Conservation (phyloP, 2,797 vertebrate genomes). For the Buphagus erythrorhynchus region DNA sequence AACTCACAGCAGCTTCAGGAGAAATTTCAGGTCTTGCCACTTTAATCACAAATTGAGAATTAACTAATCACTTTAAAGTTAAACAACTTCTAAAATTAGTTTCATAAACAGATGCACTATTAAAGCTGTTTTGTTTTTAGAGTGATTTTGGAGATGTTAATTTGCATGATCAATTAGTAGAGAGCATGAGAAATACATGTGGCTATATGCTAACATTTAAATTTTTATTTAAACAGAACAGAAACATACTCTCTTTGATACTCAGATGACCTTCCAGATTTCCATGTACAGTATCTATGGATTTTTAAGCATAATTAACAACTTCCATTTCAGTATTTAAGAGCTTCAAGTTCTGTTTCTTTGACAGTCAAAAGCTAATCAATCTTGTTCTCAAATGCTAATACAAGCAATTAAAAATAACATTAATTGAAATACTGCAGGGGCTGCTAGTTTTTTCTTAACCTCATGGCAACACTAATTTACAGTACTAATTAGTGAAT, state of each 20-base stretch:
- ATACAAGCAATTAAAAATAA: conserved; percentile 80
- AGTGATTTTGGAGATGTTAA: conserved; percentile 47
- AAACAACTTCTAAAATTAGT: conserved; percentile 64
- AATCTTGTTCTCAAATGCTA: conserved; percentile 78
- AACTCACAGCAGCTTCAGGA: background rate
- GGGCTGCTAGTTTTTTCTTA: conserved; percentile 69
- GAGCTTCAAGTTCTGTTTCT: conserved; percentile 71
- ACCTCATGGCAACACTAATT: conserved; percentile 75
- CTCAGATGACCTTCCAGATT: conserved; percentile 69
- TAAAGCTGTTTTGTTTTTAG: conserved; percentile 47
- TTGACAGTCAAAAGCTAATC: conserved; percentile 77
- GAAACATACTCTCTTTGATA: conserved; percentile 36
- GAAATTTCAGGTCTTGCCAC: background rate
- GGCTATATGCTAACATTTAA: conserved; percentile 18
- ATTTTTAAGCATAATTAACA: conserved; percentile 78
- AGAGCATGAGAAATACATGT: conserved; percentile 21
- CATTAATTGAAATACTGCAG: conserved; percentile 79
- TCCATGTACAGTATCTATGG: conserved; percentile 55
- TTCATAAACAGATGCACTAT: conserved; percentile 54
- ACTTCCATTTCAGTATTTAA: conserved; percentile 67
- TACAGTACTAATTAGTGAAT: conserved; percentile 74
- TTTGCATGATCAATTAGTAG: background rate
- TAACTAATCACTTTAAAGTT: conserved; percentile 55
- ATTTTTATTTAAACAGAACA: conserved; percentile 55
- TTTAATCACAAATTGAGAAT: conserved; percentile 42